A percentile compares a stretch with the other conserved stretches of the same genome.
Conservation (phyloP, 92 coral and sea anemone genomes). For the Plumapathes pennacea region DNA sequence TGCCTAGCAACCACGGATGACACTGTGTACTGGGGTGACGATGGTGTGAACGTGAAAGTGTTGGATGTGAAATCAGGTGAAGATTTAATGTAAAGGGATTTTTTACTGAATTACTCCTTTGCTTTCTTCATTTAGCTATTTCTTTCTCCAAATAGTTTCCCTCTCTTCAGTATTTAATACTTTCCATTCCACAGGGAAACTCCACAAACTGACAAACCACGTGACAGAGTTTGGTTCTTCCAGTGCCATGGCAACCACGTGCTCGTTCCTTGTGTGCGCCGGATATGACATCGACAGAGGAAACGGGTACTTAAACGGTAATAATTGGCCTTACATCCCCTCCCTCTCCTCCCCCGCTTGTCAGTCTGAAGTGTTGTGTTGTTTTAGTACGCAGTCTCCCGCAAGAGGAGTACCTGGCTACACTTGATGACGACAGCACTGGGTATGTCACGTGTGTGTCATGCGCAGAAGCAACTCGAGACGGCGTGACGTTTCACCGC, state of each 20-base stretch:
- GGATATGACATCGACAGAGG: slow-evolving; percentile 94
- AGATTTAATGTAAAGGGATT: neutral
- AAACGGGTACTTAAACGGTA: slow-evolving; percentile 88
- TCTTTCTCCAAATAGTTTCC: neutral
- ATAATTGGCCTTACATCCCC: neutral
- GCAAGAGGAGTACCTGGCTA: slow-evolving; percentile 81
- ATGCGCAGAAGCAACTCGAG: slow-evolving; percentile 67
- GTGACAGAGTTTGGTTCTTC: slow-evolving; percentile 90
- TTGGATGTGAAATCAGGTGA: slow-evolving; percentile 84
- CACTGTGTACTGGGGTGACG: slow-evolving; percentile 95
- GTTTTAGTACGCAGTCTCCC: slow-evolving; percentile 85
- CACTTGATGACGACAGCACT: slow-evolving; percentile 86
- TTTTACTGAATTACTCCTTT: neutral
- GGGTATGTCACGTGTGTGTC: slow-evolving; percentile 88
- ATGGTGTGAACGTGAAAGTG: slow-evolving; percentile 91
- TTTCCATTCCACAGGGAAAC: slow-evolving; percentile 56
- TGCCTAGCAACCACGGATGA: slow-evolving; percentile 87
- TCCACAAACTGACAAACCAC: slow-evolving; percentile 91
- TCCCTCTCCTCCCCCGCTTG: neutral
- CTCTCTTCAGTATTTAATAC: neutral
- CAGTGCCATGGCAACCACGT: slow-evolving; percentile 74
- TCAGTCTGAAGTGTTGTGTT: neutral
- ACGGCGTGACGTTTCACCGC: slow-evolving; percentile 68
- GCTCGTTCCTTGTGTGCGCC: slow-evolving; percentile 78
- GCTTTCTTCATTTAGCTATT: neutral